A percentile compares a stretch with the other conserved stretches of the same genome.
Conservation (phyloP, 2,888 invertebrate species). For the Prosopocoilus inquinatus region DNA sequence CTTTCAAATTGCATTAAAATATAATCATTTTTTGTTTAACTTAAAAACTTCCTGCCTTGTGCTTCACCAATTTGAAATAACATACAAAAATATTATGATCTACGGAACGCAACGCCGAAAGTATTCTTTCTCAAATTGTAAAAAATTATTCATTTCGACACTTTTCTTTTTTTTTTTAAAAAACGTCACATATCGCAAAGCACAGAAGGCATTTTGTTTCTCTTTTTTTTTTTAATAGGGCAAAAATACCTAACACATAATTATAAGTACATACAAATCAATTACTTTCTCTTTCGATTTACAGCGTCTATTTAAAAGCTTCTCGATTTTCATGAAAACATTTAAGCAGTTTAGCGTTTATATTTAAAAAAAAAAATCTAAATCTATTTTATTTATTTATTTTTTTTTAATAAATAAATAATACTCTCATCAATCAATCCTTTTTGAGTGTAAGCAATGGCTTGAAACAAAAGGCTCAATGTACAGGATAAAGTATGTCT, state of each 20-base stretch:
- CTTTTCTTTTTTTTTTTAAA: conserved; percentile 5
- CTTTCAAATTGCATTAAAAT: conserved; percentile 25
- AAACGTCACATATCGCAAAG: conserved; percentile 11
- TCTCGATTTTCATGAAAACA: too few relatives aligned
- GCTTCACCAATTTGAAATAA: conserved; percentile 8
- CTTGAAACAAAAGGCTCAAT: too few relatives aligned
- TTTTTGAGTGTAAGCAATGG: too few relatives aligned
- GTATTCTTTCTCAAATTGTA: neutral
- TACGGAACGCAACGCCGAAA: conserved; percentile 1
- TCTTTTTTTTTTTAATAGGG: conserved; percentile 13
- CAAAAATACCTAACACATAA: conserved; percentile 19
- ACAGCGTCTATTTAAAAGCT: neutral
- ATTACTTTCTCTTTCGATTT: neutral
- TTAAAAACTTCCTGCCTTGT: conserved; percentile 18
- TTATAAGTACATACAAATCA: conserved; percentile 3
- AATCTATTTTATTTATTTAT: too few relatives aligned
- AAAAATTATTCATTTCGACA: neutral
- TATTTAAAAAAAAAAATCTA: too few relatives aligned
- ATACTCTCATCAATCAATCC: too few relatives aligned
- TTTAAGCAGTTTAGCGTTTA: neutral
- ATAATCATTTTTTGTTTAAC: conserved; percentile 20
- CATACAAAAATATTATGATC: conserved; percentile 14
- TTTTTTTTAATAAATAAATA: too few relatives aligned
- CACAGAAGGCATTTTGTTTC: conserved; percentile 16
- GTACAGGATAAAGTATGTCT: too few relatives aligned